Base-by-base conservation (phyloP, 2,888 invertebrate genomes). In the Chironomus tentans region DNA sequence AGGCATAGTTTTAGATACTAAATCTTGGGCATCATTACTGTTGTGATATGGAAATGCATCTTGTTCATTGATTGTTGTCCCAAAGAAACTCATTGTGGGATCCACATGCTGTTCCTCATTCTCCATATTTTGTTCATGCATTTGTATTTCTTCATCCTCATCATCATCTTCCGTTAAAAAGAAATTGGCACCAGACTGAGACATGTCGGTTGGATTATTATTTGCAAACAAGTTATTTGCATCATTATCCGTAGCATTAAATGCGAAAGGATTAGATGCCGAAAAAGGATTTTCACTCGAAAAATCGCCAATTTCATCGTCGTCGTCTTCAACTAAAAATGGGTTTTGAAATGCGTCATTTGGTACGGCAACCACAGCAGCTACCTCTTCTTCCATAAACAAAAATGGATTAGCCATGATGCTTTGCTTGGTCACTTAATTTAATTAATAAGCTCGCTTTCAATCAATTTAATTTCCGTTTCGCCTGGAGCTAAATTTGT, bases 381-480 rank as follows among this genome's bases (percentile, higher is more conserved):
- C 84, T 4, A 84, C 82, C 72, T 89, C 86, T 79, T 92, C 92
- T 78, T 88, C 90, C 82, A 88, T 88, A 85, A 92, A 91, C 76
- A 94, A 84, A 81, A 94, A 94, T 22, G 94, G 94, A 86, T 93
- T 94, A 68, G 91, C 92, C 91, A 91, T 91, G 76, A 38, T 76
- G 4, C 77, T 56, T 18, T 56, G 56, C 1, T 38, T 38, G 38
- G 38, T 38, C 38, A 38, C 38, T 38, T 38, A 38, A 38, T 74
- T 74, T 74, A 74, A 48, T 74, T 83, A 78, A 87, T 86, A 79
- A 94, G 85, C 82, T 94, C 93, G 71, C 90, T 91, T 82, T 93
- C 94, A 0, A 94, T 83, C 21, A 92, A 82, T 81, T 92, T 92
- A 0, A 94, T 82, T 83, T 94, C 93, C 0, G 92, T 89, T 82